Base-by-base conservation (phyloP, 2,113 vertebrate species). In the Gobio gobio region DNA sequence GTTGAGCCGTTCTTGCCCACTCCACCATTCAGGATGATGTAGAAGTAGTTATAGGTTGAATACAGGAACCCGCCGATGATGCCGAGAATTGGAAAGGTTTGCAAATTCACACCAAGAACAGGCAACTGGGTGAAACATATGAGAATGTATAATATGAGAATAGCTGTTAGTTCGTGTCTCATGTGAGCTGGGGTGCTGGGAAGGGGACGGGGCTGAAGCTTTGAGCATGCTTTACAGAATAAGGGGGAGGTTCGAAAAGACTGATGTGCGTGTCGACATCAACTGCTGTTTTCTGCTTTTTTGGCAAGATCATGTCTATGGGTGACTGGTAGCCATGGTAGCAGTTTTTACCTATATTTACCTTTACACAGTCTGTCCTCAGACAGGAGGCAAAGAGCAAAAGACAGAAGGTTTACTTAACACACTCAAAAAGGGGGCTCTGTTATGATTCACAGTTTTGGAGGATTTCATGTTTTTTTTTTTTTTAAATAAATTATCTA, bases 1-100 rank as follows among this genome's bases (percentile, higher is more conserved):
- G 98, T 99, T 54, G 98, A 99, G 91, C 97, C 97, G 59, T 99
- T 99, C 91, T 99, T 99, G 84, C 98, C 98, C 43, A 98, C 95
- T 6, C 98, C 98, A 61, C 98, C 98, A 51, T 96, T 96, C 88
- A 99, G 91, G 89, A 99, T 99, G 90, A 98, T 95, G 64, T 94
- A 90, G 92, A 99, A 99, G 91, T 99, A 99, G 95, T 96, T 97
- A 90, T 95, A 96, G 91, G 93, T 97, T 90, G 97, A 98, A 93
- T 95, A 95, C 83, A 97, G 88, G 86, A 94, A 95, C 83, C 97
- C 98, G 12, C 93, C 94, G 26, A 96, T 90, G 89, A 99, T 96
- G 88, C 96, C 96, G 64, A 97, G 73, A 90, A 98, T 93, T 13
- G 95, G 96, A 45, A 99, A 89, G 87, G 85, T 90, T 90, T 96